Evolutionary conservation across 2,888 invertebrate genomes (phyloP), one percentile per base, ranked within the genome.

Genomic region (Linyphia triangularis): DNA sequence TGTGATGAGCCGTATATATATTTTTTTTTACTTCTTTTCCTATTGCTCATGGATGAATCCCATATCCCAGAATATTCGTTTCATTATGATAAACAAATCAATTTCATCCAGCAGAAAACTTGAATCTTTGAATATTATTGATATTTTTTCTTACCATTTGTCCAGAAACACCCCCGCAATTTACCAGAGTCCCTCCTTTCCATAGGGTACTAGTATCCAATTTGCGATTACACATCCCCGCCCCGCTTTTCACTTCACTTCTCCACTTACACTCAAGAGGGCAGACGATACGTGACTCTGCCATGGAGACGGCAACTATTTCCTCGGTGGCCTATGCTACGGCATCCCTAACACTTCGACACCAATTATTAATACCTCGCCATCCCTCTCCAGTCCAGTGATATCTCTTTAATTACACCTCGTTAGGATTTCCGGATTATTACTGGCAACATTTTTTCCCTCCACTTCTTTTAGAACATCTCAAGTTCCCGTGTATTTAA

Each of bases 371-470:
- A 85, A 70, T 79, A 72, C 77, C 30, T 51, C 85, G 70, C 43
- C 26, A 57, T 57, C 61, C 69, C 26, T 13, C 30, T 51, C 24
- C 33, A 28, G 16, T 69, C 61, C 30, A 61, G 51, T 79, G 85
- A 85, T 85, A 85, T 33, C 79, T 85, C 85, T 85, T 85, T 85
- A 85, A 85, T 85, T 85, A 85, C 85, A 72, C 72, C 75, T 85
- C 77, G 75, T 85, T 85, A 85, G 77, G 84, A 85, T 77, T 77
- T 65, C 59, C 59, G 33, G 72, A 82, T 82, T 82, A 82, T 82
- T 81, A 67, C 65, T 28, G n/a, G 28, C n/a, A 28, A 30, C 24
- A 57, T 43, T 78, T 78, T 65, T 65, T 78, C 37, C 30, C 70
- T 59, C 37, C 30, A 7, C 57, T 33, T 30, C 65, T 37, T 22